Percentiles rank a stretch among this genome's conserved stretches.
phyloP scores from a whole-genome alignment of 1,140 invertebrate species.

The Vollenhovia emeryi region DNA sequence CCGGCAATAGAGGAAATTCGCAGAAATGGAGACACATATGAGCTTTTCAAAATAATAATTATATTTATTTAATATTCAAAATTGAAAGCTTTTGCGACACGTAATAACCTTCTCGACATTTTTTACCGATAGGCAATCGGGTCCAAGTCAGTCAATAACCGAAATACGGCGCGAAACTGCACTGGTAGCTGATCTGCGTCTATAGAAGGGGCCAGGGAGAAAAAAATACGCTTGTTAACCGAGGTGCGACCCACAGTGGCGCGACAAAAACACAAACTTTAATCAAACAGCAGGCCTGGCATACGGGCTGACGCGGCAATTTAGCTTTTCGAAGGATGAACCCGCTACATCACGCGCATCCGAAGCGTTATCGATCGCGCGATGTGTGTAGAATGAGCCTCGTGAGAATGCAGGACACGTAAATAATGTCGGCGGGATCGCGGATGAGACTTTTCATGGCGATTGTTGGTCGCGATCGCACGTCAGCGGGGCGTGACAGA shows the following conservation, averaged over 20 bases:
- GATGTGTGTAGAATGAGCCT: not conserved
- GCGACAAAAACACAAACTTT: constrained; percentile 1
- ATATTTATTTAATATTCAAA: not conserved
- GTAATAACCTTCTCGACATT: not conserved
- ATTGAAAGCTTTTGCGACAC: not conserved
- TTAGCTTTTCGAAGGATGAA: constrained; percentile 3
- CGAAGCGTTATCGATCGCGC: constrained; percentile 8
- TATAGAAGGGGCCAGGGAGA: not conserved
- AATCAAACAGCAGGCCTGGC: not conserved
- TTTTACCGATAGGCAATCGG: not conserved
- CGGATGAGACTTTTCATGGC: not conserved
- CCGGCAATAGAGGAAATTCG: not conserved
- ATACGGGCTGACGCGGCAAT: constrained; percentile 10
- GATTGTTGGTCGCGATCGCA: not conserved
- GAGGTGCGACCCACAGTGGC: not conserved
- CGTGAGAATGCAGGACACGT: constrained; percentile 24
- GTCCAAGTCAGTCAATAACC: not conserved
- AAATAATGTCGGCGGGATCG: not conserved
- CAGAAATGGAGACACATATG: too few species aligned
- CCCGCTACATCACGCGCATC: not conserved
- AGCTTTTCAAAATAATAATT: not conserved
- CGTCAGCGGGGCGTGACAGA: not conserved
- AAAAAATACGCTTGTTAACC: constrained; percentile 1
- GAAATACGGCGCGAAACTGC: not conserved
- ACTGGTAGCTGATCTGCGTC: not conserved